Evolutionary conservation across 2,888 invertebrate genomes (phyloP), one percentile per base, ranked within the genome.

Genomic region (Palloptera scutellata): DNA sequence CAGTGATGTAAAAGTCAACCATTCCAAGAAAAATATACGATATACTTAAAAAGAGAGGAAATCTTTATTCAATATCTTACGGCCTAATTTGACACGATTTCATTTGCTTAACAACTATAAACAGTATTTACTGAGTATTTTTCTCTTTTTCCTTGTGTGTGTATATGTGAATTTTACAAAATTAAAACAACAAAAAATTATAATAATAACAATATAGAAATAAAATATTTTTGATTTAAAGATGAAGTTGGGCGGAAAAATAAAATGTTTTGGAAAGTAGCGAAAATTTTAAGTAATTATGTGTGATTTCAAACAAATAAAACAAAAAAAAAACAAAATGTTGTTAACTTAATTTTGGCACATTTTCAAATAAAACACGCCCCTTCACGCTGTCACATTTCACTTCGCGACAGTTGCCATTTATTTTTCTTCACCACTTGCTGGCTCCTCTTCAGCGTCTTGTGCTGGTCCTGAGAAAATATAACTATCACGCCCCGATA

Each of bases 401-500:
- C n/a, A n/a, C n/a, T n/a, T n/a, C n/a, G n/a, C 30, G 30, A 30
- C 30, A 30, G 6, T 42, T 12, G 20, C 48, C 20, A 17, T 17
- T 40, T 64, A 51, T 6, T 64, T 58, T 19, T 59, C 64, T n/a
- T 64, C 64, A 20, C 59, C 64, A 13, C 41, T 30, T 51, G 12
- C 52, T 20, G 52, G 57, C 3, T 67, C 67, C 0, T 72, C 73
- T 8, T 62, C 52, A 43, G 64, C 52, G 12, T 70, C 74, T 19
- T 60, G 66, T 6, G 41, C 30, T 48, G 75, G 66, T 57, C 74
- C 79, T 55, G 76, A 75, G 70, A 80, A 82, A 58, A 82, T 81
- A 81, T 95, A 95, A 83, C 91, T 92, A 81, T 95, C 95, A 75
- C 88, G 91, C 57, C 91, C 91, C 42, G 90, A 88, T 73, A 92